Evolutionary conservation across 1,140 invertebrate species (phyloP).

Genomic region (Brachionus sp.): DNA sequence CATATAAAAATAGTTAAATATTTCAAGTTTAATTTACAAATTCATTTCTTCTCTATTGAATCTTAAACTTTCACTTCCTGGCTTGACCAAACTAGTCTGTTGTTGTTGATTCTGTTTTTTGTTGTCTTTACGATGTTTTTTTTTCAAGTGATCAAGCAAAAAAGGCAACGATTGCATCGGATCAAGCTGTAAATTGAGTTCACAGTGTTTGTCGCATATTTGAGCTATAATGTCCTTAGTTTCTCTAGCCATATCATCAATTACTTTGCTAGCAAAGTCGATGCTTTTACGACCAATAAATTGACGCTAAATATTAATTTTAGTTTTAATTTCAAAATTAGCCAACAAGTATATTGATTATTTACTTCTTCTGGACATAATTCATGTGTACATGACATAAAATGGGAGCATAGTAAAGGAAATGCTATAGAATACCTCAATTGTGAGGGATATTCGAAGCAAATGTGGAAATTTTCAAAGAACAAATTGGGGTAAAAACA

Average conservation of each 20-base stretch:
- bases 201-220: constrained; percentile 34
- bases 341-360: neutral
- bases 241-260: constrained; percentile 36
- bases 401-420: constrained; percentile 93
- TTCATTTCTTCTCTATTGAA: constrained; percentile 92
- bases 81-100: constrained; percentile 61
- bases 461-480: constrained; percentile 97
- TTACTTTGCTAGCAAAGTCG: constrained; percentile 32
- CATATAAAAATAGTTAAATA: constrained; percentile 16
- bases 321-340: neutral
- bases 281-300: constrained; percentile 44
- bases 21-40: constrained; percentile 63
- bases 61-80: constrained; percentile 86
- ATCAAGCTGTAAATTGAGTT: constrained; percentile 37
- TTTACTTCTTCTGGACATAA: constrained; percentile 86
- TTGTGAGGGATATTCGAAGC: constrained; percentile 93
- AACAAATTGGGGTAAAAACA: constrained; percentile 93
- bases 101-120: constrained; percentile 17
- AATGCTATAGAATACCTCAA: constrained; percentile 96
- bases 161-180: constrained; percentile 38
- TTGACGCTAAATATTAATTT: neutral
- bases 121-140: constrained; percentile 32
- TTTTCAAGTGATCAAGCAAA: constrained; percentile 33
- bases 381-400: constrained; percentile 94
- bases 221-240: constrained; percentile 40